Conservation (phyloP, 2,888 invertebrate genomes). For the Heterodera filipjevi region DNA sequence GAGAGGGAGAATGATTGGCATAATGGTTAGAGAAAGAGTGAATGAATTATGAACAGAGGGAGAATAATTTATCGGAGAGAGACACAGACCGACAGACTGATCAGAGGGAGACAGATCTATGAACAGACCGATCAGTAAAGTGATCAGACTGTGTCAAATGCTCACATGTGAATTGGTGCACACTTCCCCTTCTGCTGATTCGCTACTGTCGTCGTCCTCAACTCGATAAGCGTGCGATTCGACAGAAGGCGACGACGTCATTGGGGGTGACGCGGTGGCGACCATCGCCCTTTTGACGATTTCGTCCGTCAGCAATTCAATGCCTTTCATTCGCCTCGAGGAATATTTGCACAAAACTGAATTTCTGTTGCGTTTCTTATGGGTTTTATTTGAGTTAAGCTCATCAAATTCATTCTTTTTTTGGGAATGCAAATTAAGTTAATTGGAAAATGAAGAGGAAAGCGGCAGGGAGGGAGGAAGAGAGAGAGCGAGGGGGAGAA, state of each 20-base stretch:
- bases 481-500: background rate
- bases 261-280: slow-evolving; percentile 13
- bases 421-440: background rate
- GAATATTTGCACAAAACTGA: background rate
- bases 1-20: too few relatives aligned
- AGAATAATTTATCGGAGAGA: background rate
- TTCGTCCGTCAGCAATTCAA: background rate
- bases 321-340: slow-evolving; percentile 6
- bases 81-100: background rate
- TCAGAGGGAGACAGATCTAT: background rate
- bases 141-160: background rate
- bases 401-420: background rate
- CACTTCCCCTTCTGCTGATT: slow-evolving; percentile 3
- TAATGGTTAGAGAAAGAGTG: background rate
- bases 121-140: background rate
- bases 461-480: background rate
- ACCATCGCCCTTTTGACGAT: background rate
- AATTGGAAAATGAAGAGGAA: background rate
- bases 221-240: background rate
- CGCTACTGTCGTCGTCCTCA: slow-evolving; percentile 5
- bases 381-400: background rate
- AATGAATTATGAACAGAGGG: background rate
- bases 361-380: background rate
- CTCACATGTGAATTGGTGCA: slow-evolving; percentile 36
- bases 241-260: background rate